A percentile compares a stretch with the other conserved stretches of the same genome.
phyloP scores from a whole-genome alignment of 2,888 invertebrate genomes.

The Germaria angustata region DNA sequence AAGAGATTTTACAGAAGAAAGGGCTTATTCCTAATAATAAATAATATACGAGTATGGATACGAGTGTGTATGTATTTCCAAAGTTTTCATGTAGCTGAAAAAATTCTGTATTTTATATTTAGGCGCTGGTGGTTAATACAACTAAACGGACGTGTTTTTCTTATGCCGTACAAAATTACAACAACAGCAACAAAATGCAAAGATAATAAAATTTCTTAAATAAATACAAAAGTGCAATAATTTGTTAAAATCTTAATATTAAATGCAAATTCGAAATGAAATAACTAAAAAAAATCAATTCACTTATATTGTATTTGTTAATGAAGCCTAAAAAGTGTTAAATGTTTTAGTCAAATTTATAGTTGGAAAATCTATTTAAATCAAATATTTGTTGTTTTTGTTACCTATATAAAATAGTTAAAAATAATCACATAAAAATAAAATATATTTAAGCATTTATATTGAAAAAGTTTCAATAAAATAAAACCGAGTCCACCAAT shows the following conservation, averaged over 20 bases:
- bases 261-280: neutral
- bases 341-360: conserved; percentile 55
- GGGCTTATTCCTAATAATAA: conserved; percentile 8
- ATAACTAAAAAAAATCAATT: neutral
- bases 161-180: neutral
- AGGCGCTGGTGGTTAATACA: conserved; percentile 74
- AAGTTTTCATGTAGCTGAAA: conserved; percentile 39
- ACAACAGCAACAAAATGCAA: conserved; percentile 6
- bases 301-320: conserved; percentile 33
- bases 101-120: conserved; percentile 74
- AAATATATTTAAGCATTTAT: conserved; percentile 47
- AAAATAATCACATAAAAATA: neutral
- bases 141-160: conserved; percentile 74
- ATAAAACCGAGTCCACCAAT: conserved; percentile 12
- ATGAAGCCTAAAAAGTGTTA: conserved; percentile 64
- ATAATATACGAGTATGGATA: too few relatives aligned
- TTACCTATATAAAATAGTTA: neutral
- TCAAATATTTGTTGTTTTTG: conserved; percentile 23
- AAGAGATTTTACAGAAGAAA: conserved; percentile 39
- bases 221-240: neutral
- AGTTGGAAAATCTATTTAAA: conserved; percentile 18
- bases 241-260: neutral
- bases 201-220: conserved; percentile 21
- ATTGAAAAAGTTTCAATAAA: conserved; percentile 14
- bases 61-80: neutral